Percentiles rank a stretch among this genome's conserved stretches.
Conservation (phyloP, 2,113 vertebrate species). For the Corythornis vintsioides region DNA sequence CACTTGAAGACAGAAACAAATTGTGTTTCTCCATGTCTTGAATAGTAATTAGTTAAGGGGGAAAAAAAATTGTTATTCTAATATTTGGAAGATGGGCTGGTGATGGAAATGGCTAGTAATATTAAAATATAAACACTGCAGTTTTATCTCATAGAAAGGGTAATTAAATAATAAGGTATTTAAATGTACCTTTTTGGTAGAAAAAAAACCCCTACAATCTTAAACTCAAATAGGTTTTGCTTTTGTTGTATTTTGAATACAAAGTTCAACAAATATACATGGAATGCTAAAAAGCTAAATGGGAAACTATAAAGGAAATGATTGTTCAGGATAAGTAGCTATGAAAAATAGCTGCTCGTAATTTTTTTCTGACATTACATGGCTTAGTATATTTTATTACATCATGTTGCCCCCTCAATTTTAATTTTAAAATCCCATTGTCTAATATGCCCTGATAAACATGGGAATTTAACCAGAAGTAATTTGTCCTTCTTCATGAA, state of each 20-base stretch:
- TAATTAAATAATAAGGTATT: not conserved
- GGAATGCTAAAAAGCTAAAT: not conserved
- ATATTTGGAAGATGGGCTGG: not conserved
- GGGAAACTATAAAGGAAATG: not conserved
- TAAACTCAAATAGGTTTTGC: not conserved
- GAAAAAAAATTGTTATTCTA: not conserved
- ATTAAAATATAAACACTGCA: not conserved
- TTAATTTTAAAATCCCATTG: not conserved
- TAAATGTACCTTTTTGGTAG: not conserved
- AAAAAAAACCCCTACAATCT: fast-evolving
- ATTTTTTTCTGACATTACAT: not conserved
- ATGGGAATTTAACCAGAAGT: not conserved
- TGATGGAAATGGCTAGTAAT: not conserved
- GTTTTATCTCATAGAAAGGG: not conserved
- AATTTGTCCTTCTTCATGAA: not conserved
- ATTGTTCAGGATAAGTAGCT: not conserved
- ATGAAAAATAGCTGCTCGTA: not conserved
- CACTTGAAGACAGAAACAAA: not conserved
- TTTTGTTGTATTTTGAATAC: not conserved
- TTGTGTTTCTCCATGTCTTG: not conserved
- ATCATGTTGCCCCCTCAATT: not conserved
- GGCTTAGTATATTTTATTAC: not conserved
- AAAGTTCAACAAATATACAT: not conserved
- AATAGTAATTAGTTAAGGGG: not conserved
- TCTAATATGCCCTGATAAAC: not conserved